Base-by-base conservation (phyloP, 64 coral and sea anemone species). In the Hydrozoanthus tunicans region DNA sequence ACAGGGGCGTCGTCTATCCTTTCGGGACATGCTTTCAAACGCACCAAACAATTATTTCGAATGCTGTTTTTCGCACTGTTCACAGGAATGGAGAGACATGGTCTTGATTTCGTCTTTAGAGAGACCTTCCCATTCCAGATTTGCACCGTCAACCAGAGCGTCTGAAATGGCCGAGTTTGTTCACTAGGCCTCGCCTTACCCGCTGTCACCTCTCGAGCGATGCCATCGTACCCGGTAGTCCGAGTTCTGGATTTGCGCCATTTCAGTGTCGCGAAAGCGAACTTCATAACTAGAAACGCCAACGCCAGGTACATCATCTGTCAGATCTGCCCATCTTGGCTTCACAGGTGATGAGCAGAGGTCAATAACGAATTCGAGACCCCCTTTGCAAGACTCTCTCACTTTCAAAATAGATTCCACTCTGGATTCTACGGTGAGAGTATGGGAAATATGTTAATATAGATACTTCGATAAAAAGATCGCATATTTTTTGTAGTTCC, bases 81-180 rank as follows among this genome's bases (percentile, higher is more conserved):
- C 58, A 82, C 20, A 62, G 14, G 32, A 14, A 15, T 62, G 62
- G 67, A 85, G 62, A 85, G 1, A 85, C 62, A 66, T 43, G 9
- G 59, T 14, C 59, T 85, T 85, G 81, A 85, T 67, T 67, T 85
- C 25, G 53, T 85, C 81, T 85, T 85, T 51, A 52, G 3, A 23
- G 53, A 65, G 60, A 66, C 26, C 81, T 24, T 83, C 80, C 80
- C 80, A 83, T 83, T 83, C 56, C 51, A 81, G 7, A 3, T 51
- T 81, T 59, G 56, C 79, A 1, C 54, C 79, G 56, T 81, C 79
- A 26, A 81, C 79, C 55, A 81, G 7, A 52, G 79, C 79, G 53
- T 81, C 79, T 81, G 24, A 26, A 57, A 81, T 59, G 7, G 79
- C 79, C 0, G 53, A 81, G 62, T 81, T 81, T 81, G 54, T 81